These are phyloP conservation scores for Tipula vernalis DNA, from an alignment of 2,888 invertebrate genomes.

Conservation along the genomic window DNA sequence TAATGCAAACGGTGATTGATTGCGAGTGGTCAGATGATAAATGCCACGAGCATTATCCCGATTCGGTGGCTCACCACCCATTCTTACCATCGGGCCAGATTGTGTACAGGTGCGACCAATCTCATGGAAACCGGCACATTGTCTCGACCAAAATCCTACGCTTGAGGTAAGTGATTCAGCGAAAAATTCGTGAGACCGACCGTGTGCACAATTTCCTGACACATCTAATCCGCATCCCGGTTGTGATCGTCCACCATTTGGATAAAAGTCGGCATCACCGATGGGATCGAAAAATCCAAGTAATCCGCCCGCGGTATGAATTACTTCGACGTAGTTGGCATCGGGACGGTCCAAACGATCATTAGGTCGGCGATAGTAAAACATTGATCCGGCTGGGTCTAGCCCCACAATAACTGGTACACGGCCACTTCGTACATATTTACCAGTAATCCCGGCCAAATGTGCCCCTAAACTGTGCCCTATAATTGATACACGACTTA, in stretches of 20 bases:
- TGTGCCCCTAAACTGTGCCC: slow-evolving; percentile 48
- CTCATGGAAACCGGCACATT: slow-evolving; percentile 14
- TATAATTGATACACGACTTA: slow-evolving; percentile 39
- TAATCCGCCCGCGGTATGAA: slow-evolving; percentile 21
- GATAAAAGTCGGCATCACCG: slow-evolving; percentile 33
- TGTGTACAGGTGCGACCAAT: slow-evolving; percentile 16
- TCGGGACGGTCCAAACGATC: not conserved
- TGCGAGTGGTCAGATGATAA: slow-evolving; percentile 27
- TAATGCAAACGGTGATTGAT: slow-evolving; percentile 23
- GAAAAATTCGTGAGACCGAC: slow-evolving; percentile 28
- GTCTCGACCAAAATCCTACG: slow-evolving; percentile 13
- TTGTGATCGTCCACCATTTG: slow-evolving; percentile 31
- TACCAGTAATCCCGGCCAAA: slow-evolving; percentile 44
- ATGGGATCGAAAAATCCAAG: slow-evolving; percentile 28
- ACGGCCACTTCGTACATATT: slow-evolving; percentile 39
- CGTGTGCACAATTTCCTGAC: slow-evolving; percentile 24
- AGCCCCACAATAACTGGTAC: not conserved
- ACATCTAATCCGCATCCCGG: slow-evolving; percentile 27
- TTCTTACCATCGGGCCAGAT: slow-evolving; percentile 27
- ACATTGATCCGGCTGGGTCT: not conserved
- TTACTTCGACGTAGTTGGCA: not conserved
- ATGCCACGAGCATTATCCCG: slow-evolving; percentile 23
- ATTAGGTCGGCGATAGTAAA: not conserved
- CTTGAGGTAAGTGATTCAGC: slow-evolving; percentile 25
- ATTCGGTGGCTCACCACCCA: slow-evolving; percentile 30